Evolutionary conservation across 37 sponge, comb jelly and placozoan species (phyloP).

Genomic region (Aphrocallistes beatrix): DNA sequence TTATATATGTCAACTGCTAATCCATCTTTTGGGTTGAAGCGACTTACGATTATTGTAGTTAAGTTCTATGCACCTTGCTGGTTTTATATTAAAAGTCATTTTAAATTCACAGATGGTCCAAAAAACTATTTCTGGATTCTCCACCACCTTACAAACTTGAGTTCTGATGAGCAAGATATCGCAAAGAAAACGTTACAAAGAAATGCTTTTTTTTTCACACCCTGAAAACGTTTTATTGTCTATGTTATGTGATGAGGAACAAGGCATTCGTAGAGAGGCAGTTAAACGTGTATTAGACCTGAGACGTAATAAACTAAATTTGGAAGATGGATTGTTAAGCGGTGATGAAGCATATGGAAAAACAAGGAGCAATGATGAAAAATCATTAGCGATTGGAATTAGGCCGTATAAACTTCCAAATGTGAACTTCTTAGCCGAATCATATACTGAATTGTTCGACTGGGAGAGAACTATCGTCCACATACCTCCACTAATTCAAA

Average conservation of each 20-base stretch:
- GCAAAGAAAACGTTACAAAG: not conserved
- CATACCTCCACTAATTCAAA: too few species aligned
- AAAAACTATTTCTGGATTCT: not conserved
- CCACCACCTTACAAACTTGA: not conserved
- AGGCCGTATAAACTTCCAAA: not conserved
- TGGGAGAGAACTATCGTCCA: too few species aligned
- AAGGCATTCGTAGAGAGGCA: too few species aligned
- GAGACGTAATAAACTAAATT: not conserved
- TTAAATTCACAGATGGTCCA: not conserved
- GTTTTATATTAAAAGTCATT: not conserved
- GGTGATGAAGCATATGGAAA: not conserved
- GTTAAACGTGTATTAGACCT: not conserved
- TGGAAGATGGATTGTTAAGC: too few species aligned
- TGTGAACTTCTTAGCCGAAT: not conserved
- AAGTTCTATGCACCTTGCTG: not conserved
- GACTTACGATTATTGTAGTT: not conserved
- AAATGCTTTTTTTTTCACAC: not conserved
- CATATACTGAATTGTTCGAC: too few species aligned
- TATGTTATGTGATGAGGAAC: not conserved
- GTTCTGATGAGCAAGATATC: not conserved
- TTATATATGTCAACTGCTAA: not conserved
- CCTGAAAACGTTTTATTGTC: not conserved
- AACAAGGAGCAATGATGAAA: not conserved
- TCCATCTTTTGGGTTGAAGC: not conserved
- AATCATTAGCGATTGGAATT: not conserved